These are phyloP conservation scores for Caenorhabditis drosophilae DNA, from an alignment of 2,888 invertebrate species.

Conservation along the genomic window DNA sequence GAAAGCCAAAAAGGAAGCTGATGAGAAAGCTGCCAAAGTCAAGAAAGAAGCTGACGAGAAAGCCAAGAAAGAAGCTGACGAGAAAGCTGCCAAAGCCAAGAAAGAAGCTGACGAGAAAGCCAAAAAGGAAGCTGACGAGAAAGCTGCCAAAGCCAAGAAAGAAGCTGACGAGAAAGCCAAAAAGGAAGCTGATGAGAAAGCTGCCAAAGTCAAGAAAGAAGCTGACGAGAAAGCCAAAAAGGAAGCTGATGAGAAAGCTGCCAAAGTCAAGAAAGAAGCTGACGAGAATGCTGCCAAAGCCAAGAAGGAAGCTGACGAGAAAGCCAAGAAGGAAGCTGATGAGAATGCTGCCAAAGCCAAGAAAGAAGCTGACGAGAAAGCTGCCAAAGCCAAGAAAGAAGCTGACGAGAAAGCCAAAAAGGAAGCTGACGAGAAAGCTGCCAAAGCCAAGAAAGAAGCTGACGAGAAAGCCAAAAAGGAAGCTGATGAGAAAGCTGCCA, in stretches of 20 bases:
- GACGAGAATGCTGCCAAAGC: background rate
- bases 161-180: constrained; percentile 1
- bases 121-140: constrained; percentile 8
- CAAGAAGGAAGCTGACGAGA: constrained; percentile 1
- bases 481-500: background rate
- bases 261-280: constrained; percentile 1
- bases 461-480: background rate
- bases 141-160: constrained; percentile 8
- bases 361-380: constrained; percentile 9
- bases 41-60: background rate
- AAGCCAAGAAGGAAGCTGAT: constrained; percentile 1
- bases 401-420: background rate
- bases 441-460: background rate
- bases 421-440: background rate
- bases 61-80: background rate
- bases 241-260: constrained; percentile 4
- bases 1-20: constrained; percentile 1
- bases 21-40: constrained; percentile 1
- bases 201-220: constrained; percentile 3
- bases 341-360: background rate
- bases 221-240: constrained; percentile 4
- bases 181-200: constrained; percentile 11
- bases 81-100: background rate
- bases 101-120: background rate
- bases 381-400: background rate